These are phyloP conservation scores for Drosophila borealis DNA, from an alignment of 2,888 invertebrate genomes.

Conservation along the genomic window DNA sequence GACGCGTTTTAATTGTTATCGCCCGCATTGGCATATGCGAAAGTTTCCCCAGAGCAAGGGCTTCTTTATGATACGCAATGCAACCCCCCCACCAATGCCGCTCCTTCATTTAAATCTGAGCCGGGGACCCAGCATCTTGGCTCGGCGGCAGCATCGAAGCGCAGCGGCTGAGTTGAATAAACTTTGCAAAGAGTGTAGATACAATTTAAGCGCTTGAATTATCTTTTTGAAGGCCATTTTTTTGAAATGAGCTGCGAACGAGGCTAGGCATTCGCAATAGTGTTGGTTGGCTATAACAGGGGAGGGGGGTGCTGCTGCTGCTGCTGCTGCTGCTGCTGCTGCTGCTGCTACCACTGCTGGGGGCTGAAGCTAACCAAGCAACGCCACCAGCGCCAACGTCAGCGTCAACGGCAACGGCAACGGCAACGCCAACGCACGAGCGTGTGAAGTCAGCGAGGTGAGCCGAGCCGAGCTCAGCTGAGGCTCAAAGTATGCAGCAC, in stretches of 20 bases:
- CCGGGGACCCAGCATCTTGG: constrained; percentile 7
- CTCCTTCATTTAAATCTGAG: not conserved
- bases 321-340: not conserved
- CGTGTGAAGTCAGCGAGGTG: constrained; percentile 34
- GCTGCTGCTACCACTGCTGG: not conserved
- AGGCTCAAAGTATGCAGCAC: constrained; percentile 69
- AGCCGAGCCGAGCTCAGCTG: constrained; percentile 31
- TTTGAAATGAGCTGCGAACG: constrained; percentile 73
- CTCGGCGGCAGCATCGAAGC: constrained; percentile 34
- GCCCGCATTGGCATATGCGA: not conserved
- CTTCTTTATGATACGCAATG: not conserved
- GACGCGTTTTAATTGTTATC: constrained; percentile 29
- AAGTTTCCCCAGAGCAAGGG: constrained; percentile 23
- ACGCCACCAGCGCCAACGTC: constrained; percentile 32
- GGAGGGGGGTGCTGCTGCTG: not conserved
- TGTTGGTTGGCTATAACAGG: constrained; percentile 11
- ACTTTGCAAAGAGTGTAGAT: constrained; percentile 75
- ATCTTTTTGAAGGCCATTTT: constrained; percentile 83
- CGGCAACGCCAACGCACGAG: constrained; percentile 57
- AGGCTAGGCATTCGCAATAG: constrained; percentile 76
- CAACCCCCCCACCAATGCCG: not conserved
- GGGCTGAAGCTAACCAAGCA: constrained; percentile 30
- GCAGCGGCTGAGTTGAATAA: constrained; percentile 77
- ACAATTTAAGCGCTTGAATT: constrained; percentile 80
- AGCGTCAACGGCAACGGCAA: constrained; percentile 5